Evolutionary conservation across 1,140 invertebrate genomes (phyloP).

Genomic region (Eupristina koningsbergeri): DNA sequence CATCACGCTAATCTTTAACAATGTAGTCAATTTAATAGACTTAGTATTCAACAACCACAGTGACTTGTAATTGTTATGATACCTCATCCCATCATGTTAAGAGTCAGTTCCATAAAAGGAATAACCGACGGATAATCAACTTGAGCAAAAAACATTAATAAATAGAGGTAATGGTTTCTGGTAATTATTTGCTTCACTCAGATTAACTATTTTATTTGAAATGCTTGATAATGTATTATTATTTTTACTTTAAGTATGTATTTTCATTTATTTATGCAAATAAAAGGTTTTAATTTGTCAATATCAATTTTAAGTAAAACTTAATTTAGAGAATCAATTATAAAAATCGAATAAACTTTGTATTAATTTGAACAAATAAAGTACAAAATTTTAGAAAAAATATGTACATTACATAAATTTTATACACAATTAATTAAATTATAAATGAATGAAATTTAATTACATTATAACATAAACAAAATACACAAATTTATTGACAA

Average conservation of each 20-base stretch:
- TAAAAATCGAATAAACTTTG: too few species aligned
- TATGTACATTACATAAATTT: too few species aligned
- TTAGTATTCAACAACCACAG: slow-evolving; percentile 25
- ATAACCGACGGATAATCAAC: neutral
- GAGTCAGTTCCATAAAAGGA: neutral
- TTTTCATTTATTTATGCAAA: neutral
- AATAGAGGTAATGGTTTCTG: slow-evolving; percentile 53
- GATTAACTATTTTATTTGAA: slow-evolving; percentile 41
- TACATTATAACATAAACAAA: too few species aligned
- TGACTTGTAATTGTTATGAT: slow-evolving; percentile 58
- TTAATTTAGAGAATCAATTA: too few species aligned
- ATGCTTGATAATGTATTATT: neutral
- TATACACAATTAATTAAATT: too few species aligned
- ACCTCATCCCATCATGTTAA: slow-evolving; percentile 56
- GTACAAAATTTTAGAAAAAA: too few species aligned
- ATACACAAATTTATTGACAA: too few species aligned
- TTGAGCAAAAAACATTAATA: neutral
- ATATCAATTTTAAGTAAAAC: neutral
- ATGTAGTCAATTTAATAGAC: neutral
- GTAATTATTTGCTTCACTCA: slow-evolving; percentile 55
- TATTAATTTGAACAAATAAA: too few species aligned
- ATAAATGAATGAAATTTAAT: too few species aligned
- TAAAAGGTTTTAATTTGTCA: neutral
- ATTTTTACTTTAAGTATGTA: neutral
- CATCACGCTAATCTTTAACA: neutral